Evolutionary conservation across 1,140 invertebrate species (phyloP).

Genomic region (Saccostrea cuccullata): DNA sequence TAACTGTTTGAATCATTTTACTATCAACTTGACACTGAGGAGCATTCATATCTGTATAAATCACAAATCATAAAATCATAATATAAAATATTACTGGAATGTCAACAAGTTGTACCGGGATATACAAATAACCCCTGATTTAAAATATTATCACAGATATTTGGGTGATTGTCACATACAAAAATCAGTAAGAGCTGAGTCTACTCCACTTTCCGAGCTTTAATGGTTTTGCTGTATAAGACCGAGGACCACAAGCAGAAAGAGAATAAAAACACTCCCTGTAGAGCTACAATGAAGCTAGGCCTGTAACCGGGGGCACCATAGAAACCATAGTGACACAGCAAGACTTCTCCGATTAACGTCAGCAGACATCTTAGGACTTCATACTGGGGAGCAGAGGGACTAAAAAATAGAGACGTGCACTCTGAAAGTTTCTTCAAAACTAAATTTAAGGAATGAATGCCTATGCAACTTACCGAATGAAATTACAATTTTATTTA

Average conservation of each 20-base stretch:
- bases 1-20: no score
- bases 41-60: no score
- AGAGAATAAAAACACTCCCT: constrained; percentile 38
- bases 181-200: background rate
- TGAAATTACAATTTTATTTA: no score
- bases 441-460: no score
- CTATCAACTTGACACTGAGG: no score
- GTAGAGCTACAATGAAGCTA: background rate
- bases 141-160: background rate
- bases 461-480: no score
- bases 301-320: constrained; percentile 44
- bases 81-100: no score
- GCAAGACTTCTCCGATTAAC: constrained; percentile 23
- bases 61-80: no score
- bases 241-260: constrained; percentile 25
- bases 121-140: background rate
- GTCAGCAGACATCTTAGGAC: constrained; percentile 35
- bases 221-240: background rate
- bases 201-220: constrained; percentile 12
- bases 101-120: no score
- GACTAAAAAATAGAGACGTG: constrained; percentile 20
- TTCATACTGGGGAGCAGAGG: constrained; percentile 45
- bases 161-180: background rate
- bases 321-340: constrained; percentile 50
- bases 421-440: background rate